Evolutionary conservation across 2,888 invertebrate species (phyloP), one percentile per base, ranked within the genome.

Genomic region (Reticulitermes lucifugus): DNA sequence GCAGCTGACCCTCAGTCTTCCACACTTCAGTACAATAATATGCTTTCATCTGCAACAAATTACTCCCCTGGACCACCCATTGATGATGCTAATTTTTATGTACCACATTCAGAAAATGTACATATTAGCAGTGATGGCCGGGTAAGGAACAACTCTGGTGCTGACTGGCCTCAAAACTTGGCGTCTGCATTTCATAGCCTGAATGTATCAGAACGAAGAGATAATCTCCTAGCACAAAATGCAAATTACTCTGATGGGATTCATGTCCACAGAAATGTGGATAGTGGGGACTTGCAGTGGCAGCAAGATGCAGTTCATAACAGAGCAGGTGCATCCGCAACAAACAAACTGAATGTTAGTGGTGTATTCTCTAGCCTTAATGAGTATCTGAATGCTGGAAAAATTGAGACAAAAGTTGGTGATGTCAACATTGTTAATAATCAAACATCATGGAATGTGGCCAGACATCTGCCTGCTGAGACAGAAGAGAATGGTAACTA

Each of bases 331-430:
- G 12, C 46, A 46, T 46, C 12, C 1, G n/a, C 70, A 41, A 71
- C 89, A 6, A 90, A 89, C 65, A 92, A 92, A 88, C 91, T 92
- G 59, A 92, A 91, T 84, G 94, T 94, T 83, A 93, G 93, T 84
- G 94, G 94, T 88, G 94, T 94, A 51, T 94, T 94, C 87, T 93
- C 92, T 88, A 94, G 94, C 89, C 90, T 94, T 83, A 93, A 94
- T 86, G 94, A 94, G 84, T 94, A 94, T 89, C 90, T 93, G 84
- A 93, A 92, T 88, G 91, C 92, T n/a, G 86, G 85, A 21, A 85
- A 55, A n/a, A 60, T 29, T 21, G 77, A 77, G 18, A 29, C 51
- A 22, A 77, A 65, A 29, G 9, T 43, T 43, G 29, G n/a, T 51
- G 70, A 46, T 70, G 81, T 70, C 65, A n/a, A 65, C 4, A n/a